Conservation (phyloP, 2,888 invertebrate genomes). For the Dimorphilus gyrociliatus region DNA sequence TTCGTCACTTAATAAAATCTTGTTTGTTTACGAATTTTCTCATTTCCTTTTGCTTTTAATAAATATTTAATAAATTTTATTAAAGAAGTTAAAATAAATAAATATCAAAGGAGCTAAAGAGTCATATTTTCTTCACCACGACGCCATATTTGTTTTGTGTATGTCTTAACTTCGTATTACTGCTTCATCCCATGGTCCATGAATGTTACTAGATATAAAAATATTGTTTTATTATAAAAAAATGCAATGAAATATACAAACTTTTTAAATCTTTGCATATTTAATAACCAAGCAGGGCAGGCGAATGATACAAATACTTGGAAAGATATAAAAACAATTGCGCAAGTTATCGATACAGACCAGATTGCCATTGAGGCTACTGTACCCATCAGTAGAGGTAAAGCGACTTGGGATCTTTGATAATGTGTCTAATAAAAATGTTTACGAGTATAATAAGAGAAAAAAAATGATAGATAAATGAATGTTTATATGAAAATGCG, state of each 20-base stretch:
- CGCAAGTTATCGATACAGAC: conserved; percentile 20
- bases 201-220: conserved; percentile 51
- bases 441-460: background rate
- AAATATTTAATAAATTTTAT: no score
- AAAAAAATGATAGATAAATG: background rate
- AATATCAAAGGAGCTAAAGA: no score
- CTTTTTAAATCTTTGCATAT: conserved; percentile 39
- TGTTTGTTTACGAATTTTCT: no score
- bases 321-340: conserved; percentile 21
- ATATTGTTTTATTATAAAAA: conserved; percentile 1
- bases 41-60: no score
- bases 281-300: conserved; percentile 37
- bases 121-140: no score
- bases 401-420: conserved; percentile 13
- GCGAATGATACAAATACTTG: conserved; percentile 36
- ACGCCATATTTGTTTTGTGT: no score
- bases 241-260: conserved; percentile 9
- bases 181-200: conserved; percentile 97
- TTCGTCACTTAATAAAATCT: no score
- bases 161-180: no score
- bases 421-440: conserved; percentile 11
- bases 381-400: conserved; percentile 17
- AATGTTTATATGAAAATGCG: background rate
- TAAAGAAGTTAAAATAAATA: no score
- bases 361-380: conserved; percentile 14